Base-by-base conservation (phyloP, 2,888 invertebrate genomes). In the Hedya salicella region DNA sequence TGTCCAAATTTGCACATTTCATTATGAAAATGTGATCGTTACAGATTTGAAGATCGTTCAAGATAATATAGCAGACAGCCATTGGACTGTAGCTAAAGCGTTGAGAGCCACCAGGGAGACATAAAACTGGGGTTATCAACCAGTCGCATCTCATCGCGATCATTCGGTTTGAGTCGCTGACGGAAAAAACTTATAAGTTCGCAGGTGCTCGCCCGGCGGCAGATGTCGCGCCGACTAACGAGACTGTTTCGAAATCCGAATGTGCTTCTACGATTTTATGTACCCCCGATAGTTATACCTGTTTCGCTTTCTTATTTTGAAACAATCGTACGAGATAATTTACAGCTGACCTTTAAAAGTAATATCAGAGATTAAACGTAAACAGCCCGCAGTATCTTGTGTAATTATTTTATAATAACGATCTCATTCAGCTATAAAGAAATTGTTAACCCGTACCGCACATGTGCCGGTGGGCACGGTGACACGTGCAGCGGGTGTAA, bases 171-270 rank as follows among this genome's bases (percentile, higher is more conserved):
- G 48, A 63, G 48, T 52, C 14, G 44, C 40, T 74, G 73, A 75
- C 75, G 70, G 76, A 81, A 83, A 86, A 83, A 86, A 83, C 76
- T 71, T 72, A 69, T 70, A 75, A 64, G 73, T 75, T 76, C 70
- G 74, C 73, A 72, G 70, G 73, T 74, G 78, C 81, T 84, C 86
- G 85, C 86, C 85, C 86, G 79, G 75, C 77, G 77, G 81, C 86
- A 86, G 87, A 86, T 87, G 87, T 78, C 65, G 68, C 68, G 62
- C 49, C 73, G 69, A 75, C 73, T 74, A n/a, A 77, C 78, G 75
- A 75, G 71, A 68, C 76, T 75, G 74, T 75, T 67, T 67, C 69
- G 75, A 75, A 73, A 70, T 61, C 73, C 74, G 73, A 81, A 78
- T 74, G 74, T 71, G 70, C 71, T n/a, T 32, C 57, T 76, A 72